Conservation (phyloP, 2,113 vertebrate genomes). For the Brachypteracias leptosomus region DNA sequence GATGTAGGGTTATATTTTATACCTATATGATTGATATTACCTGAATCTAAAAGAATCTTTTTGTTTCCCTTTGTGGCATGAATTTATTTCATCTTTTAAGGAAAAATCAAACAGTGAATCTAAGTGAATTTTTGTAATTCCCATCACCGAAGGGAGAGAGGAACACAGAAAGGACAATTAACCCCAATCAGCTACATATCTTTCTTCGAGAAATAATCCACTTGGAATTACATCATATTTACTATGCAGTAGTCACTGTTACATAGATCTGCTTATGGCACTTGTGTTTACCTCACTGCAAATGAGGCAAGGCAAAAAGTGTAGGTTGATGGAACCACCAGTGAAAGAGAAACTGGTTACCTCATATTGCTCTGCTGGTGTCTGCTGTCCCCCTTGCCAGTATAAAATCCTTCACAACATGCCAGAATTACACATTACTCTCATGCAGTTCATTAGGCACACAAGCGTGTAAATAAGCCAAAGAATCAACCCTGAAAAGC, state of each 20-base stretch:
- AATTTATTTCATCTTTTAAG: neutral
- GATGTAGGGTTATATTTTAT: neutral
- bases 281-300: neutral
- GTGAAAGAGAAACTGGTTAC: neutral
- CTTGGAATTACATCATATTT: neutral
- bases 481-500: neutral
- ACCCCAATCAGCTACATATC: neutral
- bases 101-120: neutral
- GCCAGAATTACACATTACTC: neutral
- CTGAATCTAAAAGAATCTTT: neutral
- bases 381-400: neutral
- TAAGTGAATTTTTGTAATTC: neutral
- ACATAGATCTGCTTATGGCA: neutral
- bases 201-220: neutral
- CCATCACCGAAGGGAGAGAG: neutral
- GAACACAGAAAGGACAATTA: neutral
- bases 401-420: neutral
- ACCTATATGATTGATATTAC: neutral
- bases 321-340: accelerated
- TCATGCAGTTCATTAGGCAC: neutral
- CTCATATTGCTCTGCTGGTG: neutral
- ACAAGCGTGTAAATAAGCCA: neutral
- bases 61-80: neutral
- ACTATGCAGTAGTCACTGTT: neutral
- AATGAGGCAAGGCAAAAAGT: neutral